phyloP scores from a whole-genome alignment of 2,888 invertebrate species.

The Parnassius mnemosyne region DNA sequence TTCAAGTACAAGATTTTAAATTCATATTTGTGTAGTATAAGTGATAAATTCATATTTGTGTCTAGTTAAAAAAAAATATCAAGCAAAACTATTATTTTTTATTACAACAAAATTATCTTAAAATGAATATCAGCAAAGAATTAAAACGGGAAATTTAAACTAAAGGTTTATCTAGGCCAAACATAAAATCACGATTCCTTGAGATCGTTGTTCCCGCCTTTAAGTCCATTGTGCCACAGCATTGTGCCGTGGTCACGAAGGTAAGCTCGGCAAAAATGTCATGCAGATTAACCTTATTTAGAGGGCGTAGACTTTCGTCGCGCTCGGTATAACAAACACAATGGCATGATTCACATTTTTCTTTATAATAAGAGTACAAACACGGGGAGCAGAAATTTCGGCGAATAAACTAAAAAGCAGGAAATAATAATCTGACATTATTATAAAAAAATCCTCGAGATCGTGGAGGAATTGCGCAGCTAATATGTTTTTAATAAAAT shows the following conservation, averaged over 20 bases:
- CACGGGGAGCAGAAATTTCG: too few relatives aligned
- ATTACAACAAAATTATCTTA: too few relatives aligned
- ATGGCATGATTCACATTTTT: constrained; percentile 62
- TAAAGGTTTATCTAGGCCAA: constrained; percentile 22
- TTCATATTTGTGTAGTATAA: too few relatives aligned
- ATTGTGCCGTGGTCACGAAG: constrained; percentile 36
- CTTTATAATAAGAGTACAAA: too few relatives aligned
- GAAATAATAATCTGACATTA: background rate
- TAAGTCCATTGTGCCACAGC: constrained; percentile 29
- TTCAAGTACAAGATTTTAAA: too few relatives aligned
- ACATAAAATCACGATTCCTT: constrained; percentile 34
- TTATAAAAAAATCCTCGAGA: background rate
- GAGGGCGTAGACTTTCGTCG: constrained; percentile 52
- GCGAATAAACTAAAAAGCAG: too few relatives aligned
- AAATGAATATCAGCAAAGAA: constrained; percentile 17
- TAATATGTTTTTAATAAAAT: background rate
- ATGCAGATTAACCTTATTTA: constrained; percentile 62
- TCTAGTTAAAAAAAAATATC: too few relatives aligned
- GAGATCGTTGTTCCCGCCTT: constrained; percentile 26
- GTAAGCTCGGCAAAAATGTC: constrained; percentile 49
- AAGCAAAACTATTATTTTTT: too few relatives aligned
- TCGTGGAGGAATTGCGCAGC: background rate
- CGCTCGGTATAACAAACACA: constrained; percentile 54
- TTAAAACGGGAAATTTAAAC: constrained; percentile 16
- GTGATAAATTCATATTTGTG: too few relatives aligned